Evolutionary conservation across 1,140 invertebrate genomes (phyloP).

Genomic region (Drosophila subobscura): DNA sequence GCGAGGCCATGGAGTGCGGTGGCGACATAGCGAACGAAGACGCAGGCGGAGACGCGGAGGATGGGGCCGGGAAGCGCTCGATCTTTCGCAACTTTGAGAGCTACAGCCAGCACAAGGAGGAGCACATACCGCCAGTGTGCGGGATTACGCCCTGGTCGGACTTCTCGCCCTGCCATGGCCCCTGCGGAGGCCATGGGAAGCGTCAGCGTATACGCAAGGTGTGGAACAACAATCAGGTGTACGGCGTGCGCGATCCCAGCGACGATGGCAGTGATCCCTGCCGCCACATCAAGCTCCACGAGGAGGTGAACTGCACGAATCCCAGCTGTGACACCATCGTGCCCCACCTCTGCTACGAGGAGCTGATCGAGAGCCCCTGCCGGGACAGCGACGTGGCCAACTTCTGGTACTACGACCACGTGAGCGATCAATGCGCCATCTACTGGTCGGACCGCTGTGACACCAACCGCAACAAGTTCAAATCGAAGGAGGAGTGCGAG

Average conservation of each 20-base stretch:
- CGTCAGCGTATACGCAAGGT: slow-evolving; percentile 71
- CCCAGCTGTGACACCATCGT: slow-evolving; percentile 85
- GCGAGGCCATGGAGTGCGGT: slow-evolving; percentile 71
- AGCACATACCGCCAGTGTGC: slow-evolving; percentile 85
- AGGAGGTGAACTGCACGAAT: slow-evolving; percentile 84
- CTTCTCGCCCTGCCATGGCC: slow-evolving; percentile 89
- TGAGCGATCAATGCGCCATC: slow-evolving; percentile 86
- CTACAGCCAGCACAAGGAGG: slow-evolving; percentile 74
- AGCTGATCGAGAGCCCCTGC: slow-evolving; percentile 86
- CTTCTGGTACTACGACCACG: slow-evolving; percentile 89
- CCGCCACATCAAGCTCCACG: slow-evolving; percentile 75
- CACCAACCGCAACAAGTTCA: slow-evolving; percentile 90
- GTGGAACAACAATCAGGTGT: slow-evolving; percentile 80
- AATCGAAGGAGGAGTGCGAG: slow-evolving; percentile 84
- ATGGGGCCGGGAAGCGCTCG: slow-evolving; percentile 51
- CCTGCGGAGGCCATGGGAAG: slow-evolving; percentile 84
- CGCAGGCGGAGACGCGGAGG: slow-evolving; percentile 17
- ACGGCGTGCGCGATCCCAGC: slow-evolving; percentile 59
- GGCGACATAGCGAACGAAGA: slow-evolving; percentile 62
- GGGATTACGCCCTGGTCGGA: slow-evolving; percentile 89
- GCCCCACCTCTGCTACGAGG: slow-evolving; percentile 72
- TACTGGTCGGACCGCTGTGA: slow-evolving; percentile 92
- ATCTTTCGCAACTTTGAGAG: slow-evolving; percentile 75
- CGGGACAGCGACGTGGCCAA: slow-evolving; percentile 86
- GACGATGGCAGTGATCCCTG: slow-evolving; percentile 82